Percentiles rank a stretch among this genome's conserved stretches.
Evolutionary conservation across 2,888 invertebrate species (phyloP).

Genomic region (Hartigia nigra): DNA sequence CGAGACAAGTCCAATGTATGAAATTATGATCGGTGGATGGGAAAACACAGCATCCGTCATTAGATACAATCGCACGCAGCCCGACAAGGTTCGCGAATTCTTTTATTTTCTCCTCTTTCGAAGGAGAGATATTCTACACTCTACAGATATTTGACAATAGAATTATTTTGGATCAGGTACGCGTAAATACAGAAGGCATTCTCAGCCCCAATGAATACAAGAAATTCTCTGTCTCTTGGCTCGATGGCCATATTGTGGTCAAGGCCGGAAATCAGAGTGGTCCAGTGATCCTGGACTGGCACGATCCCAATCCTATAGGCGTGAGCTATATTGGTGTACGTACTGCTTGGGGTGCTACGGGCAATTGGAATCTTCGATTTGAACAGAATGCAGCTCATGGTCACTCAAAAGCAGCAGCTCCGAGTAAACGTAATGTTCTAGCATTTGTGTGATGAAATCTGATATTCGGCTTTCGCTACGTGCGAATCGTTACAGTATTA

Average conservation of each 20-base stretch:
- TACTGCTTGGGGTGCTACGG: constrained; percentile 75
- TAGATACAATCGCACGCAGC: constrained; percentile 73
- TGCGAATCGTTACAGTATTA: not conserved
- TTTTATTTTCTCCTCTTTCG: constrained; percentile 13
- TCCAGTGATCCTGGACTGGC: constrained; percentile 71
- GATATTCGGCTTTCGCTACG: not conserved
- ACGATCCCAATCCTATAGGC: constrained; percentile 71
- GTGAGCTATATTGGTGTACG: constrained; percentile 74
- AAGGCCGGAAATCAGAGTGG: constrained; percentile 67
- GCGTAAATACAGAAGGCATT: constrained; percentile 71
- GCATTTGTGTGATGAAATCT: not conserved
- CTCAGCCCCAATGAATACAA: constrained; percentile 70
- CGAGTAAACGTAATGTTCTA: constrained; percentile 33
- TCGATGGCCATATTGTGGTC: constrained; percentile 69
- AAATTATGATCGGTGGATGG: constrained; percentile 78
- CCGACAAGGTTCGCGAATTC: constrained; percentile 70
- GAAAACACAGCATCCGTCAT: constrained; percentile 75
- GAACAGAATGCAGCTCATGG: constrained; percentile 38
- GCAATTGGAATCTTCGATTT: constrained; percentile 71
- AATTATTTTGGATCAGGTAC: constrained; percentile 63
- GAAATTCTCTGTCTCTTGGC: constrained; percentile 71
- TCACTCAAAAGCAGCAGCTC: constrained; percentile 19
- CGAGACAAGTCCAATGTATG: constrained; percentile 74
- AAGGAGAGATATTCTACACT: not conserved
- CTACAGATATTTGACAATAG: not conserved